A percentile compares a stretch with the other conserved stretches of the same genome.
phyloP scores from a whole-genome alignment of 2,888 invertebrate species.

The Trichopoda pennipes region DNA sequence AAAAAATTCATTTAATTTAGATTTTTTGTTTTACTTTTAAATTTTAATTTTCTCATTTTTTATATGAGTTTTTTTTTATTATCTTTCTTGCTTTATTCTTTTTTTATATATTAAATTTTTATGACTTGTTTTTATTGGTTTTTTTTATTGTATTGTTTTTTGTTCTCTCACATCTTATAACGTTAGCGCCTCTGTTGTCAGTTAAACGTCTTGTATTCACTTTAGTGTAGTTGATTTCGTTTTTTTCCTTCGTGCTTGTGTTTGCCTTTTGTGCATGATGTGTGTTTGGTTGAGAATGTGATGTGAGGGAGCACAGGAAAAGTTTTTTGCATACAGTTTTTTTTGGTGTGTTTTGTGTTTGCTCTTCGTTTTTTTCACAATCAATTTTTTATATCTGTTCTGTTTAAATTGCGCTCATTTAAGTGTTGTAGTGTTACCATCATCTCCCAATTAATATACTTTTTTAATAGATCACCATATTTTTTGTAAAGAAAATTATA shows the following conservation, averaged over 20 bases:
- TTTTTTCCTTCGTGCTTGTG: conserved; percentile 66
- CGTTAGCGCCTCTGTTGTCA: conserved; percentile 63
- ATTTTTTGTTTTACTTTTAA: conserved; percentile 70
- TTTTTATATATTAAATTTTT: conserved; percentile 62
- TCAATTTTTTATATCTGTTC: conserved; percentile 49
- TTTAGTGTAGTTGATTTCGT: conserved; percentile 50
- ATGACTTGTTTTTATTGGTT: conserved; percentile 53
- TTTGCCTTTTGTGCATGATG: conserved; percentile 27
- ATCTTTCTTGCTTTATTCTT: conserved; percentile 71
- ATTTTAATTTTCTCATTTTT: conserved; percentile 69
- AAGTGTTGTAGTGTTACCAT: conserved; percentile 52
- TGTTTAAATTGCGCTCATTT: conserved; percentile 64
- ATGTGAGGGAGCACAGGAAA: conserved; percentile 54
- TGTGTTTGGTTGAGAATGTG: conserved; percentile 33
- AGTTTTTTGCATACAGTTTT: conserved; percentile 56
- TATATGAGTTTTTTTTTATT: conserved; percentile 64
- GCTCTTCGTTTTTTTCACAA: conserved; percentile 58
- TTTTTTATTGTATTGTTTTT: conserved; percentile 35
- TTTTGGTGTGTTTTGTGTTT: conserved; percentile 31
- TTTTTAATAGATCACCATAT: too few relatives aligned
- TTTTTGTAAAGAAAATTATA: too few relatives aligned
- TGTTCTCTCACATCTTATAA: conserved; percentile 52
- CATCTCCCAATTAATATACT: too few relatives aligned
- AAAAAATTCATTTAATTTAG: conserved; percentile 51
- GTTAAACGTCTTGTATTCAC: conserved; percentile 56